Evolutionary conservation across 92 coral and sea anemone species (phyloP), one percentile per base, ranked within the genome.

Genomic region (Muricea muricata): DNA sequence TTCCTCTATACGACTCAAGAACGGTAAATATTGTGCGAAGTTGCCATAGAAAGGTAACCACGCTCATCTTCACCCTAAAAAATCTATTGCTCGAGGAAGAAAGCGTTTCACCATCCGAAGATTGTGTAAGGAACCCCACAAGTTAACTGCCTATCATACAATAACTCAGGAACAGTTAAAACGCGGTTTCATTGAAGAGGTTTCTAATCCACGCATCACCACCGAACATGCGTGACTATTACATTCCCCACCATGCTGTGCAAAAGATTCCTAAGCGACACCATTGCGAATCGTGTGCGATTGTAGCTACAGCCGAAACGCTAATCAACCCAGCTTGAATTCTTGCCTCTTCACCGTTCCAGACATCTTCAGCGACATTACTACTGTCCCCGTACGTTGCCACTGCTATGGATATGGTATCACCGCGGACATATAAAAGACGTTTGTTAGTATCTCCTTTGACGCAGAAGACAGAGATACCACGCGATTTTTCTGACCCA

Each of bases 161-260:
- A 18, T 88, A 42, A 88, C 84, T 26, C 23, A 7, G 0, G 92
- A 88, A 3, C 82, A 88, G 39, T 1, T 9, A 55, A 1, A 75
- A 2, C 63, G 66, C 0, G 65, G 65, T 6, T 47, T 54, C n/a
- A 72, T 72, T 33, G 65, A 75, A 55, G 52, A 47, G 10, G 78
- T 72, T n/a, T n/a, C n/a, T n/a, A n/a, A n/a, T n/a, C n/a, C 8
- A 3, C 52, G 7, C 6, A 72, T 42, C 55, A 31, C 15, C 1
- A 34, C 2, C 10, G 32, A 41, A 37, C 28, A 77, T 69, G 1
- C 5, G 4, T 0, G 65, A 69, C 7, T 89, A 87, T 42, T 87
- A 91, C 87, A 79, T 91, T 11, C 91, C 91, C 32, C 94, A 84
- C 40, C 91, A 84, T 25, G 82, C 93, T 15, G 93, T 90, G 0